Evolutionary conservation across 2,888 invertebrate genomes (phyloP).

Genomic region (Strigamia transsilvanica): DNA sequence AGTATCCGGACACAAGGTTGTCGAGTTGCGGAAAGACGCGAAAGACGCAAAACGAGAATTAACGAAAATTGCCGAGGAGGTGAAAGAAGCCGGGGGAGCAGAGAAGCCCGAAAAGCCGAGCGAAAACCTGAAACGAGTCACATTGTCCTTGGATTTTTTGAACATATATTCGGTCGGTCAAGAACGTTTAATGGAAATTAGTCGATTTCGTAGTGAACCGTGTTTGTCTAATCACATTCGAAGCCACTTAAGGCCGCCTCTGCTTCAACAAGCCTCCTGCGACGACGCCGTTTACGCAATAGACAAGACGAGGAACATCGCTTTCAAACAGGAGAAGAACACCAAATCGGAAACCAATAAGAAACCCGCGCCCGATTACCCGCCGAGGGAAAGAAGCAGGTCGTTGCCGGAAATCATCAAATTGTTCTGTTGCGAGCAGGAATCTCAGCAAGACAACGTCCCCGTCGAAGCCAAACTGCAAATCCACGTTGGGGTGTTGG

Average conservation of each 20-base stretch:
- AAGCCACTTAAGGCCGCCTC: conserved; percentile 77
- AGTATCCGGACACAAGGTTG: conserved; percentile 23
- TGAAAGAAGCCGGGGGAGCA: not conserved
- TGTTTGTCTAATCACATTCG: conserved; percentile 67
- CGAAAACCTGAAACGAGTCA: not conserved
- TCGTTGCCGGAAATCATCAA: conserved; percentile 55
- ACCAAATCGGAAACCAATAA: not conserved
- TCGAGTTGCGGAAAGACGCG: conserved; percentile 17
- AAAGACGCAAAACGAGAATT: conserved; percentile 53
- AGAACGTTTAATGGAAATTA: conserved; percentile 52
- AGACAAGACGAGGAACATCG: conserved; percentile 83
- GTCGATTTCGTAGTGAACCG: conserved; percentile 78
- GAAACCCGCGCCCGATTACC: not conserved
- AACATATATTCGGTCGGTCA: conserved; percentile 55
- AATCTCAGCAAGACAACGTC: conserved; percentile 52
- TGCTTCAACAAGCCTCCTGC: conserved; percentile 85
- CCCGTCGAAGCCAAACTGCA: conserved; percentile 53
- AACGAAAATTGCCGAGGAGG: conserved; percentile 52
- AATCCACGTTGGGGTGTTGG: conserved; percentile 50
- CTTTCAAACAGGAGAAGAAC: conserved; percentile 61
- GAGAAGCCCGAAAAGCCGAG: not conserved
- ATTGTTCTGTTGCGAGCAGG: conserved; percentile 54
- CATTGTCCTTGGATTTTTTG: conserved; percentile 54
- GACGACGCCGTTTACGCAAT: conserved; percentile 81
- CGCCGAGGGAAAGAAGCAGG: conserved; percentile 52